Evolutionary conservation across 2,113 vertebrate genomes (phyloP).

Genomic region (Percina caprodes): DNA sequence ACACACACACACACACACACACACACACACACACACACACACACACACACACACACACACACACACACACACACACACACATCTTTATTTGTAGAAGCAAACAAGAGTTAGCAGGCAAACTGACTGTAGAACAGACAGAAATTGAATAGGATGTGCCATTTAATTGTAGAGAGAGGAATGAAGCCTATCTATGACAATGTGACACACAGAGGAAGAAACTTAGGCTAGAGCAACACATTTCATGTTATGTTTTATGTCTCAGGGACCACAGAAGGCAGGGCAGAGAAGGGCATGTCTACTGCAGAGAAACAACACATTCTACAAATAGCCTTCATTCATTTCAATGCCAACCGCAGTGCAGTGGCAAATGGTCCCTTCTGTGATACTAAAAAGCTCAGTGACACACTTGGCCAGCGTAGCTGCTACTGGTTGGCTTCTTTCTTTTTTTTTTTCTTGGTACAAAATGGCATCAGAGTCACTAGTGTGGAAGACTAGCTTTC

Average conservation of each 20-base stretch:
- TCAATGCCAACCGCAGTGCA: slow-evolving; percentile 42
- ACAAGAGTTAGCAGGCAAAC: background rate
- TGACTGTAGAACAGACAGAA: slow-evolving; percentile 13
- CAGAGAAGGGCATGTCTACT: slow-evolving; percentile 6
- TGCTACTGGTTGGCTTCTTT: slow-evolving; percentile 10
- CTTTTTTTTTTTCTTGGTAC: slow-evolving; percentile 18
- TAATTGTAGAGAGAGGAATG: background rate
- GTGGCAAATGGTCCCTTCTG: slow-evolving; percentile 43
- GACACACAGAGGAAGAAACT: background rate
- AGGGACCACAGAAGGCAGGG: background rate
- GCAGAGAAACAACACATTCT: slow-evolving; percentile 36
- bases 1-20: slow-evolving; percentile 8
- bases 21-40: background rate
- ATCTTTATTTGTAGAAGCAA: background rate
- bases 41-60: background rate
- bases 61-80: slow-evolving; percentile 6
- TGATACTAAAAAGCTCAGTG: slow-evolving; percentile 60
- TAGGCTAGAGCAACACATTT: slow-evolving; percentile 10
- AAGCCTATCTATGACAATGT: slow-evolving; percentile 1
- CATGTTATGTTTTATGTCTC: slow-evolving; percentile 2
- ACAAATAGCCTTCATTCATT: slow-evolving; percentile 54
- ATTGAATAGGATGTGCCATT: background rate
- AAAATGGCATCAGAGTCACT: slow-evolving; percentile 52
- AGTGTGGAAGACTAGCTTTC: slow-evolving; percentile 59
- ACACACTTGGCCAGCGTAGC: slow-evolving; percentile 60